Evolutionary conservation across 1,140 invertebrate genomes (phyloP), one percentile per base, ranked within the genome.

Genomic region (Triops longicaudatus): DNA sequence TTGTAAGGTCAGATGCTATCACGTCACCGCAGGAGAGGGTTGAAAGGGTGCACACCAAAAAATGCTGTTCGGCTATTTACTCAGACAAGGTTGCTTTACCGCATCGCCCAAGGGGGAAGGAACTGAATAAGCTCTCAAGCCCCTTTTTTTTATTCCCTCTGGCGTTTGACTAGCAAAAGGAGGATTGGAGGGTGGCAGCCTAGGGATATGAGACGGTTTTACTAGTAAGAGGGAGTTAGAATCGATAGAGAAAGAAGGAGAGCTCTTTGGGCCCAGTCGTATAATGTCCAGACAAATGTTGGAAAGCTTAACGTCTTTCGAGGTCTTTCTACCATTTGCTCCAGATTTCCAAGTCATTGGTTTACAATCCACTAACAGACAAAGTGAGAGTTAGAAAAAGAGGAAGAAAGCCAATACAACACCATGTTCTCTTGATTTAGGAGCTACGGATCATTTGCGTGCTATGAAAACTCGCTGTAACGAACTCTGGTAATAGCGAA

Each of bases 281-380:
- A 22, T 63, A 63, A 63, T 63, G 50, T 63, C 50, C 50, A 63
- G 50, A 63, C 50, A 63, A 63, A 63, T 63, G 50, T 63, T 63
- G 14, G 50, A 63, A n/a, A 63, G 50, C 50, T 63, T 63, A 63
- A 63, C 14, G 50, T 63, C 50, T 63, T 22, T 63, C 50, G 14
- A 14, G 14, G 14, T 50, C 44, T 63, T 22, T 63, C 44, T 63
- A 14, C n/a, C 44, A n/a, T 63, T 63, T 63, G 50, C 17, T 63
- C 50, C 22, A 63, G 50, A 63, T 63, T 63, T 63, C 50, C 50
- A 63, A 63, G 50, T 63, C 50, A 22, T 63, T 63, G 14, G 50
- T 22, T 63, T 63, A 63, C 50, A 63, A 63, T 63, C 50, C 14
- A 63, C 31, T 37, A 37, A 37, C 31, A 37, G 31, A 37, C 31